Evolutionary conservation across 2,888 invertebrate genomes (phyloP).

Genomic region (Epirrhoe tristata): DNA sequence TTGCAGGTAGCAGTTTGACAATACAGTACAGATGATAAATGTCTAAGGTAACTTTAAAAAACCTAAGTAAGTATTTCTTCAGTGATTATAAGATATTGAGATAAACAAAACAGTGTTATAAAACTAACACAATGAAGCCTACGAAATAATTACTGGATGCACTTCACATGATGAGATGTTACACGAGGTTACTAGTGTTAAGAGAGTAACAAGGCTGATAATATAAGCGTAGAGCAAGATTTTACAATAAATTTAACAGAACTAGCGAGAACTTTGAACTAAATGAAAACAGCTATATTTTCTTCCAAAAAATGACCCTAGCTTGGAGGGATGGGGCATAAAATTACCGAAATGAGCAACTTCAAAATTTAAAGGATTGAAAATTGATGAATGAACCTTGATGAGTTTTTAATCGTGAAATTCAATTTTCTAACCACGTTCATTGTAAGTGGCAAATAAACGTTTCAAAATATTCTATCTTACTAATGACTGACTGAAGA

Average conservation of each 20-base stretch:
- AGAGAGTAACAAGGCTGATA: conserved; percentile 7
- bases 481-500: conserved; percentile 24
- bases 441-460: not conserved
- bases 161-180: conserved; percentile 8
- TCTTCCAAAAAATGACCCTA: too few species aligned
- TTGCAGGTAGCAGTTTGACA: too few species aligned
- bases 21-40: too few species aligned
- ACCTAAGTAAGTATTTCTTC: too few species aligned
- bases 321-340: too few species aligned
- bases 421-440: conserved; percentile 22
- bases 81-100: too few species aligned
- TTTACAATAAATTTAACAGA: not conserved
- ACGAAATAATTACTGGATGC: conserved; percentile 17
- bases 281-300: too few species aligned
- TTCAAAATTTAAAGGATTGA: too few species aligned
- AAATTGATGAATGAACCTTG: not conserved
- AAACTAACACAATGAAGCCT: conserved; percentile 14
- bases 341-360: too few species aligned
- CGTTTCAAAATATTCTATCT: conserved; percentile 8
- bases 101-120: not conserved
- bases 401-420: conserved; percentile 25
- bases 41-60: not conserved
- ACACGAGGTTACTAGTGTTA: conserved; percentile 9
- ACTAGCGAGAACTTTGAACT: too few species aligned
- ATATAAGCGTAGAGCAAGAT: not conserved